Base-by-base conservation (phyloP, 2,797 vertebrate species). In the Gobio occitaniae region DNA sequence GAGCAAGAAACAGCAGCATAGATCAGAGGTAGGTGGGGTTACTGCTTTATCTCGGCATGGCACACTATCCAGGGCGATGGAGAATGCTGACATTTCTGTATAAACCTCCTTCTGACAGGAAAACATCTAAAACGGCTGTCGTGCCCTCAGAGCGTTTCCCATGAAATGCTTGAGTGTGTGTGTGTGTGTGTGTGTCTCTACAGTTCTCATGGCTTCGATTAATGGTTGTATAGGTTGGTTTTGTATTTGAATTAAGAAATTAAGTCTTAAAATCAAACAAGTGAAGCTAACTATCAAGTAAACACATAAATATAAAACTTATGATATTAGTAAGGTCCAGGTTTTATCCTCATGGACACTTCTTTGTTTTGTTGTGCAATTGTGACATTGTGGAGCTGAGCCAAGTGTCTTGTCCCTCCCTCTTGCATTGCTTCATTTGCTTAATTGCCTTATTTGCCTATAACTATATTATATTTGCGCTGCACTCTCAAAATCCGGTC, bases 51-150 rank as follows among this genome's bases (percentile, higher is more conserved):
- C 83, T 72, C 50, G 1, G 48, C 38, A 41, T 84, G 75, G 1
- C 17, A 56, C 66, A 77, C 83, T 85, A 74, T 88, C 77, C 80
- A 75, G 82, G 75, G 41, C 7, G 65, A 89, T 87, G 54, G 78
- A 87, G 71, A 86, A 80, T 72, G 71, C 71, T 86, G 82, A 85
- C 71, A 85, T 88, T 85, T 86, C 44, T 84, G 50, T 32, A 79
- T 10, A 69, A 77, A 89, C 38, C 65, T 76, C 36, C 44, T 52
- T 78, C 68, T 82, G 63, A 82, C 25, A 56, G 74, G 54, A 66
- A 86, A 71, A 71, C 63, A 61, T 86, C 56, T 78, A 78, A 86
- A 86, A 80, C 29, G n/a, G 32, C 61, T 17, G 68, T 78, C 36
- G 25, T 82, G 80, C 69, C 69, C 85, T 78, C 36, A 59, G 69